Evolutionary conservation across 1,140 invertebrate species (phyloP).

Genomic region (Drosophila persimilis): DNA sequence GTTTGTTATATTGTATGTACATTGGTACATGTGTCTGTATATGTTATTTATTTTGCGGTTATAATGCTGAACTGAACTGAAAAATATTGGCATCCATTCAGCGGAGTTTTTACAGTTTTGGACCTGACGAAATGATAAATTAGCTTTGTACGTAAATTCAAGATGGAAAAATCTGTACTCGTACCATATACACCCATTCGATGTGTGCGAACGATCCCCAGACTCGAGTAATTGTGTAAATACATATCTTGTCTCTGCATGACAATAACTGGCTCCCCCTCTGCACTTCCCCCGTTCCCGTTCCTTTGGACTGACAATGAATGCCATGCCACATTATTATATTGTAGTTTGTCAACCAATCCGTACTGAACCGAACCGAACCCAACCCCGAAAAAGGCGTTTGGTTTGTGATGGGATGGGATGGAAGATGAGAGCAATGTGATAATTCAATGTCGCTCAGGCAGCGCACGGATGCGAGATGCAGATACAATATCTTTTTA

Average conservation of each 20-base stretch:
- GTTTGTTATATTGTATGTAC: constrained; percentile 57
- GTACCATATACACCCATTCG: constrained; percentile 11
- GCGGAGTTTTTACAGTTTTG: constrained; percentile 64
- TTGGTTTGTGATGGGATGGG: constrained; percentile 10
- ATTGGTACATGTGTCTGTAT: no score
- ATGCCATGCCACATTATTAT: constrained; percentile 69
- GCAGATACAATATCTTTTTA: constrained; percentile 76
- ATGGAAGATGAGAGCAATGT: constrained; percentile 50
- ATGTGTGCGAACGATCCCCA: not conserved
- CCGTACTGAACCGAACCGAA: constrained; percentile 16
- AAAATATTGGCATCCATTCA: constrained; percentile 70
- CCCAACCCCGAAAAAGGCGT: constrained; percentile 49
- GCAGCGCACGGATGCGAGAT: constrained; percentile 61
- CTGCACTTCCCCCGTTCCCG: not conserved
- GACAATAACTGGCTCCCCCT: constrained; percentile 60
- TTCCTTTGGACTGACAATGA: constrained; percentile 50
- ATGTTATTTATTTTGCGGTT: constrained; percentile 80
- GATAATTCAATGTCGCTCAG: constrained; percentile 77
- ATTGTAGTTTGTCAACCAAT: constrained; percentile 75
- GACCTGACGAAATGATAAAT: constrained; percentile 62
- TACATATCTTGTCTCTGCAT: constrained; percentile 77
- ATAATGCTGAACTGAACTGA: constrained; percentile 66
- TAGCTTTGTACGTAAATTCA: constrained; percentile 78
- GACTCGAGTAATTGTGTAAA: constrained; percentile 68
- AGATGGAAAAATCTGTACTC: constrained; percentile 75